Base-by-base conservation (phyloP, 1,140 invertebrate species). In the Pseudomyrmex cubaensis region DNA sequence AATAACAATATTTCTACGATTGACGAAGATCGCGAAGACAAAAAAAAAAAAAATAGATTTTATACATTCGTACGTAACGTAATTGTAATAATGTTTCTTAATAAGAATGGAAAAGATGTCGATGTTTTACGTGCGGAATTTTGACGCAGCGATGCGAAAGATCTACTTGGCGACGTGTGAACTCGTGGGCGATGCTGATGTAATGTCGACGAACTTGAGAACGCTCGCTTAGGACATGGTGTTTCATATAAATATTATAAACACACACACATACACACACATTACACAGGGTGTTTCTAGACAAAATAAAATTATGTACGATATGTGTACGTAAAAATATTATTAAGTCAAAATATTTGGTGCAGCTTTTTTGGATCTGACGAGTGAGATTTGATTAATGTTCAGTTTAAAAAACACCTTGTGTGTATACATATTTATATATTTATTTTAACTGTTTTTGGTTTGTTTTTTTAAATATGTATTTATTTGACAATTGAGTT, bases 31-130 rank as follows among this genome's bases (percentile, higher is more conserved):
- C 75, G 56, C 17, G 54, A 50, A 22, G 9, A 66, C 20, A 15
- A 67, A 44, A 22, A 56, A 22, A 46, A 50, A n/a, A 57, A 15
- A 17, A 66, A 62, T 48, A 84, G 84, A 90, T 93, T 93, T 93
- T 93, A 93, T 93, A 93, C 93, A 93, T 93, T 93, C 92, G 90
- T 93, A 93, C 90, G 87, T 92, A 35, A 91, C 80, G 76, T 90
- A 90, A 90, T 90, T 88, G 86, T 90, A 90, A 35, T 89, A 89
- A 89, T 83, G 88, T 88, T 35, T 89, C 72, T 89, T 87, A 87
- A 85, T 87, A 89, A 63, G 52, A 83, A 83, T 86, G 77, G 67
- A 50, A 85, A 72, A 84, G 87, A 84, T 82, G 78, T 89, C 72
- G 82, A 85, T 89, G 87, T 76, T 80, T 80, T 77, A 89, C 82